A percentile compares a stretch with the other conserved stretches of the same genome.
Evolutionary conservation across 1,140 invertebrate genomes (phyloP).

Genomic region (Drosophila nigromelanica): DNA sequence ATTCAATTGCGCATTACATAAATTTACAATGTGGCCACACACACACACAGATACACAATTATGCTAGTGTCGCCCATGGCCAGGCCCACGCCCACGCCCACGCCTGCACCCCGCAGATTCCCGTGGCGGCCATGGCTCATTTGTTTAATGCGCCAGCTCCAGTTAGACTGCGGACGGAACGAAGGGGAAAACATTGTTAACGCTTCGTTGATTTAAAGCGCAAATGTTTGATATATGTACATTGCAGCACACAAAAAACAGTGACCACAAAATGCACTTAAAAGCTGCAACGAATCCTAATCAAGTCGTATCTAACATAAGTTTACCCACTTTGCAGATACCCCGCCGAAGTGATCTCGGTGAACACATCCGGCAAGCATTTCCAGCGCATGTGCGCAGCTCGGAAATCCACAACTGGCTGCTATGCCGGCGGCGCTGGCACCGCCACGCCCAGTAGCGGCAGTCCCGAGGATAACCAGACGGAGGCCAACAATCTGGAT

Average conservation of each 20-base stretch:
- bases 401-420: constrained; percentile 89
- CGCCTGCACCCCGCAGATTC: constrained; percentile 12
- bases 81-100: constrained; percentile 29
- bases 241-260: constrained; percentile 56
- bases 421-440: constrained; percentile 82
- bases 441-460: constrained; percentile 84
- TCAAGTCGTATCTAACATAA: background rate
- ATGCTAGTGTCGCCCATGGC: constrained; percentile 71
- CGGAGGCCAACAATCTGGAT: constrained; percentile 77
- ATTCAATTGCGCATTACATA: constrained; percentile 75
- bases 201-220: constrained; percentile 65
- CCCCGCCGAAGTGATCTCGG: constrained; percentile 92
- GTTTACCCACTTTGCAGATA: constrained; percentile 86
- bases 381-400: constrained; percentile 94
- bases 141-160: constrained; percentile 48
- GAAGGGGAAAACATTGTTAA: constrained; percentile 44
- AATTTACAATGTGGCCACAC: constrained; percentile 69
- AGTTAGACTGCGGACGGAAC: background rate
- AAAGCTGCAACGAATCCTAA: constrained; percentile 6
- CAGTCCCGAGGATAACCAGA: constrained; percentile 74
- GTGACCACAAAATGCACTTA: constrained; percentile 66
- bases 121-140: constrained; percentile 61
- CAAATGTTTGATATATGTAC: constrained; percentile 60
- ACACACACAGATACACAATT: constrained; percentile 63
- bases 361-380: constrained; percentile 92